Evolutionary conservation across 2,888 invertebrate genomes (phyloP), one percentile per base, ranked within the genome.

Genomic region (Acronicta aceris): DNA sequence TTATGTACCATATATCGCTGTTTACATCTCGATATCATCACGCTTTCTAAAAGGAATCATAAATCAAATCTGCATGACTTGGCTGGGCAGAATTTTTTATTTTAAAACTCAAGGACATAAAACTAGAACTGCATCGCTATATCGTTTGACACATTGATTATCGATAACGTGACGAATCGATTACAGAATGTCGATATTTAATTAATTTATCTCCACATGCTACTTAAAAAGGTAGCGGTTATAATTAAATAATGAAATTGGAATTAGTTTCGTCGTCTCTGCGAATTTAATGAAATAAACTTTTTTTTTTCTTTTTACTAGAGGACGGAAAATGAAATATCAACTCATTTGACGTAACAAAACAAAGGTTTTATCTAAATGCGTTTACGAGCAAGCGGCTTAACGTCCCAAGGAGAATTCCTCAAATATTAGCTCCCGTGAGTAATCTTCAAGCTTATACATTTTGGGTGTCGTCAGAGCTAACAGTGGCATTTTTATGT

Each of bases 381-480:
- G 59, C 60, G 67, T 74, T 72, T 69, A 71, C 72, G 69, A 74
- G 71, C 72, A 65, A 73, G 74, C 74, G 73, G 66, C 65, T 74
- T 65, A 64, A 63, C 54, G 53, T 42, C 64, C 71, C 65, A 76
- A 77, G 75, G 82, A 79, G 81, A 88, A 90, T 89, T 88, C 88
- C 82, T 84, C 83, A 92, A 93, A 92, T 91, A 91, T 92, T 92
- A 89, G 87, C 91, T 90, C 82, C 89, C 82, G 88, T 83, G 75
- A 82, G 76, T 87, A 85, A 87, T 84, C 83, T 76, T 66, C 63
- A 69, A 72, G 78, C 70, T 76, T 73, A 77, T 59, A 68, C 65
- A 59, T 71, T 75, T 65, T 59, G 70, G 72, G 76, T 79, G 82
- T 80, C 71, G 78, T 64, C 71, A 71, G 71, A 58, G 50, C 27